Evolutionary conservation across 2,113 vertebrate species (phyloP).

Genomic region (Oreocharis arfaki): DNA sequence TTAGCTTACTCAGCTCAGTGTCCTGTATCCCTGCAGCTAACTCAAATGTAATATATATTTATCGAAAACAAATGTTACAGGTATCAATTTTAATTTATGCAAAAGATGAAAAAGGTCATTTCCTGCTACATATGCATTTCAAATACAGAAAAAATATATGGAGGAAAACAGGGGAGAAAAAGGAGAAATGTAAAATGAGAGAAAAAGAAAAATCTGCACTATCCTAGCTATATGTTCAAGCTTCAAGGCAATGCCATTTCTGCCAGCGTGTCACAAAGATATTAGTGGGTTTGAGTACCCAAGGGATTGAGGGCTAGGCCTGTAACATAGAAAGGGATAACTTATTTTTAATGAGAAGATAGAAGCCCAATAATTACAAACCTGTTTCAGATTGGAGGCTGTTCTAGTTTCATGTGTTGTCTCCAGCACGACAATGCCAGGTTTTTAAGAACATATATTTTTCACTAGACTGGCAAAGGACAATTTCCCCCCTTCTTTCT

Average conservation of each 20-base stretch:
- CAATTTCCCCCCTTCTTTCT: background rate
- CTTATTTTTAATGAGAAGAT: background rate
- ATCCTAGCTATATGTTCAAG: background rate
- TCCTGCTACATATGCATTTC: background rate
- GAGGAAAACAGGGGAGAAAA: background rate
- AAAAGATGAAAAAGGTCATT: background rate
- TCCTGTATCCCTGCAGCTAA: slow-evolving; percentile 16
- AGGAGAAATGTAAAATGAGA: background rate
- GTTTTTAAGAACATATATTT: background rate
- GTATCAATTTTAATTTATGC: background rate
- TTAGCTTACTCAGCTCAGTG: slow-evolving; percentile 20
- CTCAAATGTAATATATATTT: background rate
- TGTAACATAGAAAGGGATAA: background rate
- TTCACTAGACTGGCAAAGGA: background rate
- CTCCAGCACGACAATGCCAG: background rate
- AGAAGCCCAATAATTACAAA: background rate
- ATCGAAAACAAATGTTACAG: slow-evolving; percentile 4
- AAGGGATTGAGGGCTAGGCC: background rate
- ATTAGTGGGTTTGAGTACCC: background rate
- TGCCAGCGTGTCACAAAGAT: background rate
- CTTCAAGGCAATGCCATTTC: background rate
- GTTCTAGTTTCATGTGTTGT: background rate
- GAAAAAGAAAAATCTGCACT: background rate
- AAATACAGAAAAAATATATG: background rate
- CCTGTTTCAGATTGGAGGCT: background rate